Evolutionary conservation across 2,888 invertebrate species (phyloP).

Genomic region (Tricholauxania praeusta): DNA sequence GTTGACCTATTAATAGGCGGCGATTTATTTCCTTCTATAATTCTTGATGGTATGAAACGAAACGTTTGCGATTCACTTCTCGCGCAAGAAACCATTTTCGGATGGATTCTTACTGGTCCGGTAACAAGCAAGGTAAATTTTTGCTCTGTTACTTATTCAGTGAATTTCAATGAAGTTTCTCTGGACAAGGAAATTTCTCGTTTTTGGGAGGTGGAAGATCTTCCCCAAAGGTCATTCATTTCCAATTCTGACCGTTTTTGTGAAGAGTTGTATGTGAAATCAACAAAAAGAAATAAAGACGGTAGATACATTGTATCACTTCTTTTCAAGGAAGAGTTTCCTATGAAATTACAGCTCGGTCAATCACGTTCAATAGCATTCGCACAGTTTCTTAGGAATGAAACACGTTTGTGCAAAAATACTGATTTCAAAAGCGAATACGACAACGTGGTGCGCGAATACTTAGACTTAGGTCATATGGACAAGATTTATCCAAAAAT

Average conservation of each 20-base stretch:
- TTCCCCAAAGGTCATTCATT: not conserved
- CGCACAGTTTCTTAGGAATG: constrained; percentile 17
- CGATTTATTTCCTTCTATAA: no score
- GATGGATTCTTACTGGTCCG: constrained; percentile 41
- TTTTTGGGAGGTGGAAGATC: no score
- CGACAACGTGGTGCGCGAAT: constrained; percentile 21
- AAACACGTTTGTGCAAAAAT: constrained; percentile 6
- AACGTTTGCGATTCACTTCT: constrained; percentile 22
- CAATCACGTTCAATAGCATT: constrained; percentile 13
- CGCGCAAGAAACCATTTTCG: constrained; percentile 37
- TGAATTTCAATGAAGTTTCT: no score
- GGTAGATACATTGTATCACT: not conserved
- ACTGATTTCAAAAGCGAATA: constrained; percentile 10
- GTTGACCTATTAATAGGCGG: no score
- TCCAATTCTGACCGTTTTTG: not conserved
- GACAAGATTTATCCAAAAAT: not conserved
- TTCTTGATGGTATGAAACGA: not conserved
- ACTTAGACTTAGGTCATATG: constrained; percentile 15
- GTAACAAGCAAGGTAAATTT: no score
- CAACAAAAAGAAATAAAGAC: not conserved
- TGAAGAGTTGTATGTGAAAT: not conserved
- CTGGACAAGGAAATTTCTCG: no score
- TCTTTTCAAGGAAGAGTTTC: constrained; percentile 6
- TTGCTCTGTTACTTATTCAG: no score
- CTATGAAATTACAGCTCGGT: not conserved